Evolutionary conservation across 2,888 invertebrate genomes (phyloP), one percentile per base, ranked within the genome.

Genomic region (Mimachlamys varia): DNA sequence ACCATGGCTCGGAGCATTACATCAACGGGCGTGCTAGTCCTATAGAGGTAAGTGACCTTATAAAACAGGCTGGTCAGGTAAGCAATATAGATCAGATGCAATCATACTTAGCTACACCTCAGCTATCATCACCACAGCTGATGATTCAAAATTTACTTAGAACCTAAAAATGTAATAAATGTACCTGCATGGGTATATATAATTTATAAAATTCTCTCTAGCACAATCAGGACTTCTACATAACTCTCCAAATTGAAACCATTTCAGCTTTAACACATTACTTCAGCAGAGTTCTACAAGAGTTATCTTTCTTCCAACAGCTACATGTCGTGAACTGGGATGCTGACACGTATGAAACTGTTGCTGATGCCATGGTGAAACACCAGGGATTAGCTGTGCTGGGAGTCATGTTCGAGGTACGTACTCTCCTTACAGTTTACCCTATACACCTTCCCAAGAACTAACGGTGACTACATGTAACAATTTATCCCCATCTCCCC

Each of bases 1-100:
- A 97, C 7, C 97, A 98, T 89, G 97, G 98, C 89, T 98, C 98
- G 0, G 98, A 98, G 96, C 98, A 98, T 95, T 98, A 98, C 0
- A 97, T 98, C 27, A 97, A 98, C 92, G 97, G 97, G 17, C 97
- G 97, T 93, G 97, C 97, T 97, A 98, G 96, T 97, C 97, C 97
- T 7, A 91, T 96, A 33, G 96, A 96, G 95, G 96, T 96, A 94
- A 62, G 44, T 44, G 44, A 44, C 44, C 44, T 44, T 7, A 7
- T 50, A 33, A 87, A 50, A n/a, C 17, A 90, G 19, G 13, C 38
- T 37, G 12, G 27, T 19, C 22, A 44, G 44, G 44, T 44, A 44
- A 44, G 44, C 7, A n/a, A n/a, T n/a, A n/a, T n/a, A n/a, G n/a
- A n/a, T n/a, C n/a, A n/a, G n/a, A n/a, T n/a, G n/a, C n/a, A n/a